A percentile compares a stretch with the other conserved stretches of the same genome.
Conservation (phyloP, 2,888 invertebrate species). For the Apamea monoglypha region DNA sequence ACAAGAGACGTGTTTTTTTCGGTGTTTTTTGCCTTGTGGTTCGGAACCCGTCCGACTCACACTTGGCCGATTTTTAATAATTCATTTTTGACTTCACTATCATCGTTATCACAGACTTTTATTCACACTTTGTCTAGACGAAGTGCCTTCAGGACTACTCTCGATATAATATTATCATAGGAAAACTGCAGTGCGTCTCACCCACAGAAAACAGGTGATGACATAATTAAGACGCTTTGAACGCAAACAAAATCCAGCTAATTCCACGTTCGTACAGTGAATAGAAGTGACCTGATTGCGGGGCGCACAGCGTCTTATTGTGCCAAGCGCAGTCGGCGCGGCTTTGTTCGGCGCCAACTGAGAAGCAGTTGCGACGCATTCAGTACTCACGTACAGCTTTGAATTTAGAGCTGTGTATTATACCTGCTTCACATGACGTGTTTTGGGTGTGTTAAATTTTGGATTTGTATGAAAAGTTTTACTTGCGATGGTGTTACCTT, state of each 20-base stretch:
- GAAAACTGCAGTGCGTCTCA: neutral
- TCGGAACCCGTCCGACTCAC: neutral
- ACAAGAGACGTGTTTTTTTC: too few species aligned
- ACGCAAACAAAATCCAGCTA: slow-evolving; percentile 57
- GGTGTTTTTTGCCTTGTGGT: too few species aligned
- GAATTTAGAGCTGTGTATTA: slow-evolving; percentile 56
- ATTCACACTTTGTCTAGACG: too few species aligned
- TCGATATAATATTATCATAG: neutral
- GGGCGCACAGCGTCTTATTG: slow-evolving; percentile 61
- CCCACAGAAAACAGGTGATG: neutral
- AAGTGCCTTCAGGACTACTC: neutral
- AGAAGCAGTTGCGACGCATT: slow-evolving; percentile 59
- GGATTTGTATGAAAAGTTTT: slow-evolving; percentile 36
- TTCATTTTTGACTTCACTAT: too few species aligned
- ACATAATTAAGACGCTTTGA: slow-evolving; percentile 21
- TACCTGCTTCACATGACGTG: slow-evolving; percentile 41
- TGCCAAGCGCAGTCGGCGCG: slow-evolving; percentile 57
- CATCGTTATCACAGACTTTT: neutral
- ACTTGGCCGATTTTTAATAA: neutral
- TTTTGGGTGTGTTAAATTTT: slow-evolving; percentile 22
- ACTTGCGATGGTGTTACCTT: neutral
- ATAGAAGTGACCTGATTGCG: slow-evolving; percentile 66
- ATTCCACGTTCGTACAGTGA: slow-evolving; percentile 56
- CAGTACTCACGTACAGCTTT: slow-evolving; percentile 51
- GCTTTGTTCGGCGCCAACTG: slow-evolving; percentile 57